A percentile compares a stretch with the other conserved stretches of the same genome.
Evolutionary conservation across 2,113 vertebrate genomes (phyloP).

Genomic region (Mormoops blainvillei): DNA sequence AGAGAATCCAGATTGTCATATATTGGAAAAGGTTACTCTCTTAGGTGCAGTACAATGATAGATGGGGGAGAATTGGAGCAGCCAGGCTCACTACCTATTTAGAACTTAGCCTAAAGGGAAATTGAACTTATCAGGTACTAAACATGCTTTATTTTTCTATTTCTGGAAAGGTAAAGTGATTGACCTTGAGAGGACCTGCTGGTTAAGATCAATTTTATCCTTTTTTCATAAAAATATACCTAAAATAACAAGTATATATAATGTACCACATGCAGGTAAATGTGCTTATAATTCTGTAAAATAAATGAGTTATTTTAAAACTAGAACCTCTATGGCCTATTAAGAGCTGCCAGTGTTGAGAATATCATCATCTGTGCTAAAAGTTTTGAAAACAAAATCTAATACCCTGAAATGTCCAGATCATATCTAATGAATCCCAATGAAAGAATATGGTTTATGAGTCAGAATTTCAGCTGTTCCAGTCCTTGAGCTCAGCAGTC

Average conservation of each 20-base stretch:
- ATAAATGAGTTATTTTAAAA: slow-evolving; percentile 66
- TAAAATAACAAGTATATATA: not conserved
- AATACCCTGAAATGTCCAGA: not conserved
- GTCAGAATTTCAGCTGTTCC: not conserved
- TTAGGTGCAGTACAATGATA: slow-evolving; percentile 35
- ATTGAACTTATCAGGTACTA: slow-evolving; percentile 1
- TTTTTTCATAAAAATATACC: slow-evolving; percentile 34
- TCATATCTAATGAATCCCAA: not conserved
- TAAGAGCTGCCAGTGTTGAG: slow-evolving; percentile 32
- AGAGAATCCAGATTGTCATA: slow-evolving; percentile 18
- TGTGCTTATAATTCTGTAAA: slow-evolving; percentile 59
- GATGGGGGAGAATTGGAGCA: slow-evolving; percentile 39
- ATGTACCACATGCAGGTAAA: slow-evolving; percentile 41
- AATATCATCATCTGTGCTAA: slow-evolving; percentile 24
- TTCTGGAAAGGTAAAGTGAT: slow-evolving; percentile 25
- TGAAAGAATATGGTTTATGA: not conserved
- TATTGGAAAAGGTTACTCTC: slow-evolving; percentile 39
- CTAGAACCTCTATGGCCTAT: slow-evolving; percentile 29
- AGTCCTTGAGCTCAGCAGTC: not conserved
- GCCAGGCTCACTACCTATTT: slow-evolving; percentile 30
- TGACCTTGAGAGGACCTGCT: not conserved
- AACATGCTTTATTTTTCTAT: slow-evolving; percentile 19
- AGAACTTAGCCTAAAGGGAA: slow-evolving; percentile 37
- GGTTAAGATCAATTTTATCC: not conserved
- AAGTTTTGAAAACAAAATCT: not conserved